Evolutionary conservation across 2,797 vertebrate genomes (phyloP).

Genomic region (Gymnopithys bicolor): DNA sequence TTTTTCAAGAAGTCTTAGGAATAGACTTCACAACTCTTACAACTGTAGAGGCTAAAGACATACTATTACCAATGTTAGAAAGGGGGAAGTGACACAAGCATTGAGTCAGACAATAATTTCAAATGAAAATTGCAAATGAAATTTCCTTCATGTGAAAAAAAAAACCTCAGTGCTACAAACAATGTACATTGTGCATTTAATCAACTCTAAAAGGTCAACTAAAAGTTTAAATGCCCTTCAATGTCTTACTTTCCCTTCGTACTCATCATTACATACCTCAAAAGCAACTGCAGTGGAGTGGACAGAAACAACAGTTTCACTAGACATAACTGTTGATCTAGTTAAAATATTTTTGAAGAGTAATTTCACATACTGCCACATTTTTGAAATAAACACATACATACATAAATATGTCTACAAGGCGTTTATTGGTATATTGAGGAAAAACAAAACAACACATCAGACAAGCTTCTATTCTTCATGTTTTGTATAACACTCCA

Average conservation of each 20-base stretch:
- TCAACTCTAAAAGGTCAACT: neutral
- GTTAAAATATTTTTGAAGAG: neutral
- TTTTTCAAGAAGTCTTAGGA: neutral
- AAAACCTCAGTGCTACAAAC: neutral
- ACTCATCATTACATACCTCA: neutral
- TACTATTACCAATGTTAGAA: neutral
- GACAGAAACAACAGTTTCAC: neutral
- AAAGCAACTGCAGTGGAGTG: neutral
- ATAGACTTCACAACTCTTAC: too few species aligned
- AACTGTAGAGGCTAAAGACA: neutral
- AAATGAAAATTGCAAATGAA: neutral
- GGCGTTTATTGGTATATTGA: neutral
- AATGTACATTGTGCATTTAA: neutral
- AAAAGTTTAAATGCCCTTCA: neutral
- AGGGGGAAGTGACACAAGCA: neutral
- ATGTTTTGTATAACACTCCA: neutral
- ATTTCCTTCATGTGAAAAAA: neutral
- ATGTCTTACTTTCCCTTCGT: neutral
- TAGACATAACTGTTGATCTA: neutral
- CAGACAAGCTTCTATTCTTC: neutral
- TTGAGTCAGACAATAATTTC: neutral
- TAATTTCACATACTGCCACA: neutral
- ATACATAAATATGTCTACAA: neutral
- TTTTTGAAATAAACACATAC: neutral
- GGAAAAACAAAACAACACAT: accelerated